Percentiles rank a stretch among this genome's conserved stretches.
These are phyloP conservation scores for Brotula barbata DNA, from an alignment of 2,797 vertebrate species.

Conservation along the genomic window DNA sequence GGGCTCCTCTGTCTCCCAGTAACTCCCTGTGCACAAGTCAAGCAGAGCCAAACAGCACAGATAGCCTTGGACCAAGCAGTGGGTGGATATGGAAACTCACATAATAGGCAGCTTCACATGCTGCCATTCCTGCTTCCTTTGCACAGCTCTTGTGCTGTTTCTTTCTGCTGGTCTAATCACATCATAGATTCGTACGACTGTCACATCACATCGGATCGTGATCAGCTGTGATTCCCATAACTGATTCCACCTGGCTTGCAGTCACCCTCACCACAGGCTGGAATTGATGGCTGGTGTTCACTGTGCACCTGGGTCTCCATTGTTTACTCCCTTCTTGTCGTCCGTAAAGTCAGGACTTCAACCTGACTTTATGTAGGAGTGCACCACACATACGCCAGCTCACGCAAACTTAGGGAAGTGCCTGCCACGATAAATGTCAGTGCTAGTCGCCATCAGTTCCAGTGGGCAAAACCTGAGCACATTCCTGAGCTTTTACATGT, in stretches of 20 bases:
- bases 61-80: slow-evolving; percentile 71
- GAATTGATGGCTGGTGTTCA: slow-evolving; percentile 66
- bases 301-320: slow-evolving; percentile 67
- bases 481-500: slow-evolving; percentile 64
- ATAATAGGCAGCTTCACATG: slow-evolving; percentile 64
- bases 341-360: slow-evolving; percentile 35
- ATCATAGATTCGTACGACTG: slow-evolving; percentile 41
- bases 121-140: slow-evolving; percentile 46
- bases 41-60: slow-evolving; percentile 54
- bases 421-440: slow-evolving; percentile 49
- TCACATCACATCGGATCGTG: slow-evolving; percentile 46
- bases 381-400: slow-evolving; percentile 45
- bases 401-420: slow-evolving; percentile 47
- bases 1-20: slow-evolving; percentile 60
- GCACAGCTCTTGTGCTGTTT: slow-evolving; percentile 31
- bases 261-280: slow-evolving; percentile 45
- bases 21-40: slow-evolving; percentile 47
- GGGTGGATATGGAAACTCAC: slow-evolving; percentile 60
- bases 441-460: slow-evolving; percentile 65
- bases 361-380: slow-evolving; percentile 42
- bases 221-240: slow-evolving; percentile 43
- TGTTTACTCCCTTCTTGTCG: slow-evolving; percentile 29
- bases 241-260: slow-evolving; percentile 59
- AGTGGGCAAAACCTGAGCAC: slow-evolving; percentile 60
- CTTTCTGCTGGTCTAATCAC: slow-evolving; percentile 12